Evolutionary conservation across 2,888 invertebrate genomes (phyloP), one percentile per base, ranked within the genome.

Genomic region (Chironomus tentans): DNA sequence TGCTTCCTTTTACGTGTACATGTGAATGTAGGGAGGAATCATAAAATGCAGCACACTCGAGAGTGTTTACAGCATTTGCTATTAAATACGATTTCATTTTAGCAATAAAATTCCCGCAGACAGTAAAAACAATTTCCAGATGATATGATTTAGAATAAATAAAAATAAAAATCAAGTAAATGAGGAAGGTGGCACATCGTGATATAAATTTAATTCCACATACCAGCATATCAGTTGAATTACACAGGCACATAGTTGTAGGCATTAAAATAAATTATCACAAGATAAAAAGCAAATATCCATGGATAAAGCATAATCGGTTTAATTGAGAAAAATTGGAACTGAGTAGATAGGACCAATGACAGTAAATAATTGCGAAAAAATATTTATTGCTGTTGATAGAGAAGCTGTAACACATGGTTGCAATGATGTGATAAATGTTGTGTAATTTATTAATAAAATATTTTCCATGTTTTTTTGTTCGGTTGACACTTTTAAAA

Each of bases 121-220:
- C 68, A 74, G 48, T 74, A 74, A 74, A 74, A 74, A 74, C 74
- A 74, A 74, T 74, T 74, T 74, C 74, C 74, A 74, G 74, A 68
- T 74, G 74, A 74, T 74, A 74, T 74, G 74, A 74, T 74, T 74
- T 74, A 68, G 68, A 74, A 74, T 74, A 68, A 74, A 74, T 74
- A 74, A 74, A 74, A 56, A 56, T 15, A 22, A 24, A 65, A n/a
- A 15, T 56, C 18, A 18, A 15, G 56, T 56, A 15, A 15, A 56
- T 56, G 56, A 18, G 56, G 56, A 56, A n/a, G 18, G 56, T 38
- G 38, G 38, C 38, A 38, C 38, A 38, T 38, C 10, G 10, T 38
- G 38, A 38, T 4, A 38, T 38, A 38, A 38, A 38, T 38, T 38
- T 38, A 38, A 38, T 38, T 38, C 38, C 38, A 38, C 38, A 38